Conservation (phyloP, 2,888 invertebrate genomes). For the Cyaniris semiargus region DNA sequence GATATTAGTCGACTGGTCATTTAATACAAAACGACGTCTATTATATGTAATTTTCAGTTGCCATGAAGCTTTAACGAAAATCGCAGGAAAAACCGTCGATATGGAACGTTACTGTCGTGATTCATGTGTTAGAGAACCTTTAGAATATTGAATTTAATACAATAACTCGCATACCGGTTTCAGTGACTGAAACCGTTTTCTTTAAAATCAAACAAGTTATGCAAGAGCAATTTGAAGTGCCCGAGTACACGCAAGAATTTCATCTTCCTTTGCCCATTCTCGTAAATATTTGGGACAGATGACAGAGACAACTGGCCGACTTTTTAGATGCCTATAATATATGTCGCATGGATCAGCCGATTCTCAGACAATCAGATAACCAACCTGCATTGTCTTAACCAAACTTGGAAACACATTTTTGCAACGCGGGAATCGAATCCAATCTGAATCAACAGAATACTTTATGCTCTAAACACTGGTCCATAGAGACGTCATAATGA, state of each 20-base stretch:
- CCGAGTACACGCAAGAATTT: not conserved
- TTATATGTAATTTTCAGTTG: conserved; percentile 39
- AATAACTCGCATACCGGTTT: not conserved
- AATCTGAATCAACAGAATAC: not conserved
- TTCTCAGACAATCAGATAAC: not conserved
- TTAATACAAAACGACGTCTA: conserved; percentile 38
- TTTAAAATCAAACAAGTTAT: not conserved
- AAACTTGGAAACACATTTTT: not conserved
- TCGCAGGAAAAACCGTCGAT: not conserved
- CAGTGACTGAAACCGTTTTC: not conserved
- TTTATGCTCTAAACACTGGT: not conserved
- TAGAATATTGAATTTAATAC: not conserved
- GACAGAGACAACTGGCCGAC: not conserved
- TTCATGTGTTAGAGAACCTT: not conserved
- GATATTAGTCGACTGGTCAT: conserved; percentile 35
- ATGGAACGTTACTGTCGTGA: not conserved
- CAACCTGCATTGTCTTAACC: not conserved
- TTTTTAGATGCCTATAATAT: not conserved
- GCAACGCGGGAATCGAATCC: not conserved
- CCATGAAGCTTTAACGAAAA: conserved; percentile 23
- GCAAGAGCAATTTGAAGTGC: too few relatives aligned
- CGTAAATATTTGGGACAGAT: not conserved
- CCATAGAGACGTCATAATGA: too few relatives aligned
- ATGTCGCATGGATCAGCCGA: not conserved
- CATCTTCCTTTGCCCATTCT: not conserved